Conservation (phyloP, 2,113 vertebrate species). For the Athene noctua region DNA sequence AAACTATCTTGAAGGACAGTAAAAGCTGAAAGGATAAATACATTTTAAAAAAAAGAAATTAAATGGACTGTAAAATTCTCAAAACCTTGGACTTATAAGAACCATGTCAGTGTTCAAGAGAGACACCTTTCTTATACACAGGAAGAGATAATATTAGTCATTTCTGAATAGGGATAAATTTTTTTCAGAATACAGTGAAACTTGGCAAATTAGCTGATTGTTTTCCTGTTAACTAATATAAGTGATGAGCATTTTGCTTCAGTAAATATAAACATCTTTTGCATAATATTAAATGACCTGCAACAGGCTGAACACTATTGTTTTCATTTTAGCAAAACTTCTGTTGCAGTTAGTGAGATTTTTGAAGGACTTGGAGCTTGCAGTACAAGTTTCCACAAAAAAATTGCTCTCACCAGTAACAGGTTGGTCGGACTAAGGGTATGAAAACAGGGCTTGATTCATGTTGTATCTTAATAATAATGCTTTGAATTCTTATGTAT, state of each 20-base stretch:
- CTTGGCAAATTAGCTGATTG: neutral
- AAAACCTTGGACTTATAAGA: neutral
- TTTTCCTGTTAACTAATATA: neutral
- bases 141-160: neutral
- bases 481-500: neutral
- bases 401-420: neutral
- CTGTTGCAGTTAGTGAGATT: neutral
- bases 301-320: neutral
- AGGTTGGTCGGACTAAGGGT: neutral
- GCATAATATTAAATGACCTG: neutral
- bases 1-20: neutral
- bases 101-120: neutral
- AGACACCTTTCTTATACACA: neutral
- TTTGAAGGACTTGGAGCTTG: neutral
- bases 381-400: neutral
- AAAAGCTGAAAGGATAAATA: neutral
- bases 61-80: neutral
- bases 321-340: neutral
- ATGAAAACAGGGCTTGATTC: neutral
- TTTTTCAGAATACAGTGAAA: neutral
- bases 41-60: neutral
- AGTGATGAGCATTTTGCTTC: conserved; percentile 6
- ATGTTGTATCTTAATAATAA: neutral
- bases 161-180: neutral
- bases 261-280: conserved; percentile 24